These are phyloP conservation scores for Triops longicaudatus DNA, from an alignment of 1,140 invertebrate species.

Conservation along the genomic window DNA sequence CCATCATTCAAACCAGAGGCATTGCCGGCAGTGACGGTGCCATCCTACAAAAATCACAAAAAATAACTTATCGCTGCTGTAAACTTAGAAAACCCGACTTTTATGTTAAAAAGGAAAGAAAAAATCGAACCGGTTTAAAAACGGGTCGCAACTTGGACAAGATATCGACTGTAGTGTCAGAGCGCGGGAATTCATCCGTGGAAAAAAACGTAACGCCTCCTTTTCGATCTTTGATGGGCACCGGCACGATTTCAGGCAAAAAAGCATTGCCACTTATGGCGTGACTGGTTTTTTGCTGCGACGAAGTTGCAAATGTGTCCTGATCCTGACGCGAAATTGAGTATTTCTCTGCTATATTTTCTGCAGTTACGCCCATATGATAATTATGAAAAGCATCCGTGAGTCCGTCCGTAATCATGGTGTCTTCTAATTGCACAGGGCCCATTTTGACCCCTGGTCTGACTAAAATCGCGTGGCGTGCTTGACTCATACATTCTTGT, in stretches of 20 bases:
- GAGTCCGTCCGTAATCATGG: conserved; percentile 66
- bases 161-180: conserved; percentile 48
- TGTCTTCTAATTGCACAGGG: conserved; percentile 53
- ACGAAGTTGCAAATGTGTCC: conserved; percentile 60
- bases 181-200: conserved; percentile 59
- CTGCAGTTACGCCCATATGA: conserved; percentile 79
- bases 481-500: conserved; percentile 76
- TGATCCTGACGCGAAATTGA: conserved; percentile 61
- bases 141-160: conserved; percentile 53
- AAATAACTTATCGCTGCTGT: neutral
- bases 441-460: conserved; percentile 63
- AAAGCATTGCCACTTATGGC: conserved; percentile 60
- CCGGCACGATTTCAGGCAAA: conserved; percentile 58
- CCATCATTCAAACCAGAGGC: conserved; percentile 78
- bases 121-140: conserved; percentile 54
- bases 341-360: conserved; percentile 67
- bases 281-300: conserved; percentile 58
- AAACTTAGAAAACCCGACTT: neutral
- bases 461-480: conserved; percentile 60
- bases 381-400: conserved; percentile 67
- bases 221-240: conserved; percentile 47
- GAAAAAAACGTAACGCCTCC: conserved; percentile 41
- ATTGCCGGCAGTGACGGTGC: conserved; percentile 70
- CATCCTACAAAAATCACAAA: conserved; percentile 38
- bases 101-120: no score